Conservation (phyloP, 2,888 invertebrate genomes). For the Caprella mutica region DNA sequence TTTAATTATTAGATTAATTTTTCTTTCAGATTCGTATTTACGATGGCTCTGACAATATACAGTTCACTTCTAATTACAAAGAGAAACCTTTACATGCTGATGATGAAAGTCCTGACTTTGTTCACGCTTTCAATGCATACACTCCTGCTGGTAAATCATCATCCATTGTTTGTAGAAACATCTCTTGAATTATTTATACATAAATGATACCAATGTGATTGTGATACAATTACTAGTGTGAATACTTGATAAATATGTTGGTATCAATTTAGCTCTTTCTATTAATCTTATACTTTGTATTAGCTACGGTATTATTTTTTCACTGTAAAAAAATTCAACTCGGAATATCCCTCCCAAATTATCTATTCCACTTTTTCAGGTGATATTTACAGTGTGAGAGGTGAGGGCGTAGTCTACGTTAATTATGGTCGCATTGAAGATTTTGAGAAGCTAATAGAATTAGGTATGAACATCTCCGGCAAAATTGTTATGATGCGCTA, state of each 20-base stretch:
- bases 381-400: slow-evolving; percentile 14
- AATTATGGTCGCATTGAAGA: slow-evolving; percentile 43
- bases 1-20: too few species aligned
- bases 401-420: slow-evolving; percentile 40
- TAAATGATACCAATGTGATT: neutral
- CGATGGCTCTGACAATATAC: slow-evolving; percentile 11
- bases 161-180: neutral
- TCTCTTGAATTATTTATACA: neutral
- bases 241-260: too few species aligned
- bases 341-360: neutral
- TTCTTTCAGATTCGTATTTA: neutral
- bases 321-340: too few species aligned
- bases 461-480: slow-evolving; percentile 39
- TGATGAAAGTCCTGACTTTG: slow-evolving; percentile 33
- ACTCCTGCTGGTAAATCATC: slow-evolving; percentile 34
- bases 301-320: too few species aligned
- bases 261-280: too few species aligned
- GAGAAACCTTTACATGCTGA: slow-evolving; percentile 28
- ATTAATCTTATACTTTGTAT: too few species aligned
- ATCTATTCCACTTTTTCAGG: slow-evolving; percentile 3
- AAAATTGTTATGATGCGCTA: slow-evolving; percentile 45
- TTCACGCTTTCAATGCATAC: slow-evolving; percentile 37
- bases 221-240: neutral
- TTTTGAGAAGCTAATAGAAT: slow-evolving; percentile 38
- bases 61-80: slow-evolving; percentile 21